Conservation (phyloP, 2,888 invertebrate species). For the Galeopsomyia nigrocyanea region DNA sequence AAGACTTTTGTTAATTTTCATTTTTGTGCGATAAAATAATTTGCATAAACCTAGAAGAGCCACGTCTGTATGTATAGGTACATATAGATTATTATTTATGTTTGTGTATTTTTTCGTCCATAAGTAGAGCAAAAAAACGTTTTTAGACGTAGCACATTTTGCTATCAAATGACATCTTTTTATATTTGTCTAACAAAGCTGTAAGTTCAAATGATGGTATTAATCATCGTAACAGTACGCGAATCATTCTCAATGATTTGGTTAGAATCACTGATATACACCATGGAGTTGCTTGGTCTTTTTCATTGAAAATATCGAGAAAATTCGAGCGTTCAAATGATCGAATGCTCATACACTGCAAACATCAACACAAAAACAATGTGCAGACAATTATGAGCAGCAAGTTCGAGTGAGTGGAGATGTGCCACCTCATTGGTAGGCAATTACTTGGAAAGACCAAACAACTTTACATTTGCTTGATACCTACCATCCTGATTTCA, state of each 20-base stretch:
- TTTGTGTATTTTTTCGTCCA: constrained; percentile 61
- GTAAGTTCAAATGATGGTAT: constrained; percentile 68
- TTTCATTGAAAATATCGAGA: constrained; percentile 29
- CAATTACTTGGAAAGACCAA: constrained; percentile 62
- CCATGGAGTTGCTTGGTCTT: constrained; percentile 65
- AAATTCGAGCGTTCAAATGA: constrained; percentile 17
- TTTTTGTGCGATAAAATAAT: constrained; percentile 64
- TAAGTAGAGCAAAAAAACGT: constrained; percentile 66
- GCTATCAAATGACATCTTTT: constrained; percentile 65
- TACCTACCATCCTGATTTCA: constrained; percentile 65
- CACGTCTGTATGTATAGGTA: constrained; percentile 57
- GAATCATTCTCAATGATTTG: constrained; percentile 59
- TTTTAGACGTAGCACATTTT: constrained; percentile 63
- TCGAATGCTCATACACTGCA: constrained; percentile 7
- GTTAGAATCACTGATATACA: constrained; percentile 59
- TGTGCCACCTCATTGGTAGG: not conserved
- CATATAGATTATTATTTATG: too few species aligned
- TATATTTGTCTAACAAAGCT: constrained; percentile 66
- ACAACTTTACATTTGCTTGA: constrained; percentile 64
- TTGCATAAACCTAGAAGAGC: constrained; percentile 66
- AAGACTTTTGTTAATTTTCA: constrained; percentile 51
- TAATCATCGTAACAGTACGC: constrained; percentile 63
- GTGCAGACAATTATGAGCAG: constrained; percentile 35
- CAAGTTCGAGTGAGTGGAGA: constrained; percentile 5
- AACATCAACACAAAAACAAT: constrained; percentile 35